phyloP scores from a whole-genome alignment of 2,888 invertebrate genomes.

The Phengaris arion region DNA sequence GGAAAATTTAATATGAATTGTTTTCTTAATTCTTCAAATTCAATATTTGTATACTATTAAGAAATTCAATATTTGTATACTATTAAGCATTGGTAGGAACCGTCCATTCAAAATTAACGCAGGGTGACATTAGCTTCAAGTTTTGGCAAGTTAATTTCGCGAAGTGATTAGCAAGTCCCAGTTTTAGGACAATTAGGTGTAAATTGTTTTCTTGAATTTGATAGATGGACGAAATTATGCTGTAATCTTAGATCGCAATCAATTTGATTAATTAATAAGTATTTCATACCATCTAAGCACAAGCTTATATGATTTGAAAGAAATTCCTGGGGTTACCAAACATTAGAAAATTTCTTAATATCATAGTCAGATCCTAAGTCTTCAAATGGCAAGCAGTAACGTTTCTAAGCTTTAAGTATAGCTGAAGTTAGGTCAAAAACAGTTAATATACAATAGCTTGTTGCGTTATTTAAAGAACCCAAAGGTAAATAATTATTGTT shows the following conservation, averaged over 20 bases:
- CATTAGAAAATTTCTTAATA: background rate
- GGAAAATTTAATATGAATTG: background rate
- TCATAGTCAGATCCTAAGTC: background rate
- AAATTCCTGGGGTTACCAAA: background rate
- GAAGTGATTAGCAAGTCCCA: slow-evolving; percentile 42
- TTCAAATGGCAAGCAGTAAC: background rate
- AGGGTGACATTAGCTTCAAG: slow-evolving; percentile 38
- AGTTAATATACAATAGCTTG: background rate
- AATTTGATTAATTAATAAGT: background rate
- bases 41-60: too few species aligned
- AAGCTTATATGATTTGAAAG: background rate
- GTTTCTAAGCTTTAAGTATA: background rate
- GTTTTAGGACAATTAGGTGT: slow-evolving; percentile 44
- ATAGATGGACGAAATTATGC: slow-evolving; percentile 40
- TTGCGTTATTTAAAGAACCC: background rate
- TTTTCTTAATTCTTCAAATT: too few species aligned
- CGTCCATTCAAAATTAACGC: slow-evolving; percentile 40
- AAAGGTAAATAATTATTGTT: background rate
- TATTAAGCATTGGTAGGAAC: background rate
- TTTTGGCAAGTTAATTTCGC: slow-evolving; percentile 36
- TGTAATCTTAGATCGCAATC: background rate
- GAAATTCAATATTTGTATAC: background rate
- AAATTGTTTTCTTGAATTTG: slow-evolving; percentile 44
- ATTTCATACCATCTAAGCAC: background rate
- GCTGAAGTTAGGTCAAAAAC: background rate